Evolutionary conservation across 2,797 vertebrate genomes (phyloP), one percentile per base, ranked within the genome.

Genomic region (Molossus molossus): DNA sequence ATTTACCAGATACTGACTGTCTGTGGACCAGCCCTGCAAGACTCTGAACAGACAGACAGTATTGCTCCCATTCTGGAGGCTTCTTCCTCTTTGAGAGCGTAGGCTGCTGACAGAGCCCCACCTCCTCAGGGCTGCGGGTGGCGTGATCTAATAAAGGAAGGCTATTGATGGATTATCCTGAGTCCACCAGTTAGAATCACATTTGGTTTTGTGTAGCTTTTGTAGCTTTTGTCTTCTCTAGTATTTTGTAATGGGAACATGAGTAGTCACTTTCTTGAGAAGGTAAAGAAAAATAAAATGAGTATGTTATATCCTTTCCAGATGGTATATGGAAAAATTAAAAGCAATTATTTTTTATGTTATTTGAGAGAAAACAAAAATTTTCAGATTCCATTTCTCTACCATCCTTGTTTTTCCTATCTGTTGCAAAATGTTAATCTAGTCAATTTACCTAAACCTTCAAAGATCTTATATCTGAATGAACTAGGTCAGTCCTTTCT

Each of bases 231-330:
- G 14, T 94, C 27, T 91, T 79, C 70, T 72, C 45, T 83, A 4
- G 50, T 53, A 12, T 72, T 96, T 86, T 25, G 57, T 86, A 58
- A 64, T 45, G 81, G 48, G 87, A 65, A 82, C 4, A 6, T 69
- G 37, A 53, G 13, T 81, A 55, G 37, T 89, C 62, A 69, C n/a
- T 81, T 80, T 2, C 12, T 93, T 69, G 11, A 91, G 33, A 91
- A 92, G 15, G 21, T 80, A 80, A 91, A 95, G 81, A 83, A 91
- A 89, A 87, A 75, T 60, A 79, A 95, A 94, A 79, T 45, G 29
- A 75, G 23, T 76, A 1, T 77, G 10, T 87, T 87, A 0, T 64
- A n/a, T 50, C 29, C 40, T 87, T 96, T 92, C 57, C 20, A 72
- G 57, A 48, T 6, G 23, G 67, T n/a, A 77, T 65, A 20, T 81